A percentile compares a stretch with the other conserved stretches of the same genome.
Evolutionary conservation across 2,113 vertebrate genomes (phyloP).

Genomic region (Cygnus buccinator): DNA sequence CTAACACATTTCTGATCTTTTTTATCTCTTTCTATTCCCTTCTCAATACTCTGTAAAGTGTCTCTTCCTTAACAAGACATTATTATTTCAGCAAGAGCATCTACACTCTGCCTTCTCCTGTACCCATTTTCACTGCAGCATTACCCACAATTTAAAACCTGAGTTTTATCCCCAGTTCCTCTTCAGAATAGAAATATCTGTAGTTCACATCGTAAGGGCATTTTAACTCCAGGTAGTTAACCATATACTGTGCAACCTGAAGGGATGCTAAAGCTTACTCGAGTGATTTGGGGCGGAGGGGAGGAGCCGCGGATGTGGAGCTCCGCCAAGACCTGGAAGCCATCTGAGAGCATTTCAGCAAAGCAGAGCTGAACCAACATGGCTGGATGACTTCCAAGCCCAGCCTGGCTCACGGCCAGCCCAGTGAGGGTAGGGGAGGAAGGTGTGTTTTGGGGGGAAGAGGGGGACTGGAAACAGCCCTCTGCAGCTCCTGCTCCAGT

Average conservation of each 20-base stretch:
- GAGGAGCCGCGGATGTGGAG: not conserved
- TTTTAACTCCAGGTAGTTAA: not conserved
- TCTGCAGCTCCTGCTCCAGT: not conserved
- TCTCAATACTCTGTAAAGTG: not conserved
- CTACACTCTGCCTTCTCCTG: not conserved
- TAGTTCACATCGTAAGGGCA: not conserved
- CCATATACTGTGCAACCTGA: not conserved
- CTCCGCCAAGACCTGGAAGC: not conserved
- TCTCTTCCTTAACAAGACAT: not conserved
- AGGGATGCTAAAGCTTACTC: not conserved
- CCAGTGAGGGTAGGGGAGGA: not conserved
- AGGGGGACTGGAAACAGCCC: not conserved
- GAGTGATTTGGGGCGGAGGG: too few species aligned
- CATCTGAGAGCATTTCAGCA: not conserved
- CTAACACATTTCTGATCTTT: not conserved
- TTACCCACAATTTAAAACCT: not conserved
- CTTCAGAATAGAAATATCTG: not conserved
- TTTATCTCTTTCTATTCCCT: not conserved
- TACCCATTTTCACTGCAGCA: not conserved
- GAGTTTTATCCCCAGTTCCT: not conserved
- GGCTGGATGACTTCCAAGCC: not conserved
- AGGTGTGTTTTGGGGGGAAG: rapidly evolving
- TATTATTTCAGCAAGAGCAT: not conserved
- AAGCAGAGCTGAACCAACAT: not conserved
- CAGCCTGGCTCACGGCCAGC: not conserved